phyloP scores from a whole-genome alignment of 2,888 invertebrate species.

The Gari tellinella region DNA sequence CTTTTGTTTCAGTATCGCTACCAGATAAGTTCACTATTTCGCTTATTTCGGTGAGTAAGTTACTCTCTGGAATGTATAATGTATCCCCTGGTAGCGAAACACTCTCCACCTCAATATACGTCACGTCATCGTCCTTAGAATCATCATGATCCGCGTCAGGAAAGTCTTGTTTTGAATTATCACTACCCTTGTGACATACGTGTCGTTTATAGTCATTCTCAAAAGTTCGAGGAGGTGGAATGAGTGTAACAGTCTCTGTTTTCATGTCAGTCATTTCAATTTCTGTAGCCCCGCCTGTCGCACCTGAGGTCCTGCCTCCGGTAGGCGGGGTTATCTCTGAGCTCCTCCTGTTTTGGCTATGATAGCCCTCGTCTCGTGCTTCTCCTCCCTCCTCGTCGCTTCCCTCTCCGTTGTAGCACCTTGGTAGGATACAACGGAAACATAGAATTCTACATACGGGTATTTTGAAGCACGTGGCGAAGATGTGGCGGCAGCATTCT shows the following conservation, averaged over 20 bases:
- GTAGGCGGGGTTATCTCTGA: slow-evolving; percentile 30
- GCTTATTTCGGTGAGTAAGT: background rate
- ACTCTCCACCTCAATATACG: slow-evolving; percentile 60
- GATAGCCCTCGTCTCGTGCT: slow-evolving; percentile 53
- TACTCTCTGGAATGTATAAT: slow-evolving; percentile 31
- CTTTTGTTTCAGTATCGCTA: slow-evolving; percentile 6
- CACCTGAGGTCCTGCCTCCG: slow-evolving; percentile 26
- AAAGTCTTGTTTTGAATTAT: background rate
- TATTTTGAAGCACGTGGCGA: slow-evolving; percentile 55
- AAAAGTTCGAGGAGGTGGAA: slow-evolving; percentile 41
- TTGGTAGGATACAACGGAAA: slow-evolving; percentile 57
- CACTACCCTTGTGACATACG: slow-evolving; percentile 18
- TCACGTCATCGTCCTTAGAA: slow-evolving; percentile 33
- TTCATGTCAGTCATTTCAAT: slow-evolving; percentile 58
- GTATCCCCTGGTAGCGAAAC: slow-evolving; percentile 32
- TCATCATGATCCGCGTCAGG: slow-evolving; percentile 7
- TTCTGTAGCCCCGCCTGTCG: slow-evolving; percentile 17
- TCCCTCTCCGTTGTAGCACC: slow-evolving; percentile 48
- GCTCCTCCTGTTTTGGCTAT: slow-evolving; percentile 57
- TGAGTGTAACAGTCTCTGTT: slow-evolving; percentile 42
- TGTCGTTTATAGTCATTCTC: slow-evolving; percentile 50
- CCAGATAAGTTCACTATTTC: background rate
- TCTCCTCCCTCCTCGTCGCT: slow-evolving; percentile 42
- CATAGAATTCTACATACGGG: slow-evolving; percentile 54
- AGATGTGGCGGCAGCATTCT: slow-evolving; percentile 53